phyloP scores from a whole-genome alignment of 1,140 invertebrate genomes.

The Conus ventricosus region DNA sequence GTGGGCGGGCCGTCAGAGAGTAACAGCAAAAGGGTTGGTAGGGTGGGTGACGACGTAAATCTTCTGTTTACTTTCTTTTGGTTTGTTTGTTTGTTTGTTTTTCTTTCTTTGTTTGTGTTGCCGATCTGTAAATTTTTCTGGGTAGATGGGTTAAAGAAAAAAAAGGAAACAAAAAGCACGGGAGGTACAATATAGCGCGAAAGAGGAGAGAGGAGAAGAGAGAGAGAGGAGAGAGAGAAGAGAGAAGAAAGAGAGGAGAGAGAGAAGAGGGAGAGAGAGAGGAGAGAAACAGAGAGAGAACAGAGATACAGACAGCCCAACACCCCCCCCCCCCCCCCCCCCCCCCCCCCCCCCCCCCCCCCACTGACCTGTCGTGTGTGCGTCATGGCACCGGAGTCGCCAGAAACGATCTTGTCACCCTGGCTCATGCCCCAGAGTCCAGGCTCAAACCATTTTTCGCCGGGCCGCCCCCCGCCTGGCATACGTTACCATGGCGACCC shows the following conservation, averaged over 20 bases:
- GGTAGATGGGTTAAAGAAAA: too few species aligned
- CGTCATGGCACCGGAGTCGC: not conserved
- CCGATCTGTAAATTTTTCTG: too few species aligned
- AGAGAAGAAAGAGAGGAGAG: conserved; percentile 4
- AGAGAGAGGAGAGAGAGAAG: conserved; percentile 9
- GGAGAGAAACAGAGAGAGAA: not conserved
- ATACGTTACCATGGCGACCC: not conserved
- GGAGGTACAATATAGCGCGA: too few species aligned
- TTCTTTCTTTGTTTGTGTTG: too few species aligned
- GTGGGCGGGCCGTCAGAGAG: too few species aligned
- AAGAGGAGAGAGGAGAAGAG: conserved; percentile 33
- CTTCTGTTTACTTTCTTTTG: too few species aligned
- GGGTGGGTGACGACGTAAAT: too few species aligned
- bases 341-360: not conserved
- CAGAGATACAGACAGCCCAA: not conserved
- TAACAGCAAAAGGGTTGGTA: too few species aligned
- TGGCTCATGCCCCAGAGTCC: not conserved
- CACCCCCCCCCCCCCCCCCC: not conserved
- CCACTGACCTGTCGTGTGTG: not conserved
- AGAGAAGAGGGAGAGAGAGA: not conserved
- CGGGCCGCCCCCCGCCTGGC: not conserved
- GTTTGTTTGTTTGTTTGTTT: too few species aligned
- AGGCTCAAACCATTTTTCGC: not conserved
- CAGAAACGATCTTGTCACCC: not conserved
- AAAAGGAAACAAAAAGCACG: too few species aligned